Base-by-base conservation (phyloP, 92 coral and sea anemone species). In the Parazoanthus atlanticus region DNA sequence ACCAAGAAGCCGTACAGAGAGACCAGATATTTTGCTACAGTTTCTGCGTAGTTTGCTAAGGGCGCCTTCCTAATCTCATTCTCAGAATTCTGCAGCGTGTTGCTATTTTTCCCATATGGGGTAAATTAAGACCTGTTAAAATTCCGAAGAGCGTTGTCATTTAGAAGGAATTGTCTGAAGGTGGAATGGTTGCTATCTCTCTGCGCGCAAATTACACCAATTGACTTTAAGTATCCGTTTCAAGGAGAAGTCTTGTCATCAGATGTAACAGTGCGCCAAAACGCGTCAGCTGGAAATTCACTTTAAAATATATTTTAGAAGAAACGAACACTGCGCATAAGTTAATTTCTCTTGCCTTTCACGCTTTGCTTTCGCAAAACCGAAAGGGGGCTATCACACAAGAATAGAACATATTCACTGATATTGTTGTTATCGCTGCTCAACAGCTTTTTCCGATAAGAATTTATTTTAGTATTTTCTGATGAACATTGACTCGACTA, bases 31-130 rank as follows among this genome's bases (percentile, higher is more conserved):
- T 64, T 82, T 40, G 29, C 15, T 16, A 64, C 11, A 16, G n/a
- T 38, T 70, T 46, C 66, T 19, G 41, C 25, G 26, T 28, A 33
- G 47, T 4, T 21, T 67, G 58, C 58, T 34, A 11, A 9, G 10
- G 31, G 38, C 13, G 12, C 74, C 30, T 32, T 33, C 19, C 13
- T 13, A 15, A 58, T 81, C 31, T 66, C n/a, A 26, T 82, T 82
- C 52, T 36, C 33, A 13, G 33, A 36, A 65, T 34, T 64, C 41
- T n/a, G 34, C 74, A 19, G 65, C 64, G 78, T 76, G 26, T 41
- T n/a, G 58, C 72, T 31, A 26, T 47, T 7, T 78, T 78, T 78
- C 25, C 61, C 87, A 70, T 84, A 84, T 84, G 87, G 87, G 56
- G 43, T 84, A 47, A 84, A 84, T 84, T 70, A 70, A 49, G 77